These are phyloP conservation scores for Molorchus minor DNA, from an alignment of 2,888 invertebrate species.

Conservation along the genomic window DNA sequence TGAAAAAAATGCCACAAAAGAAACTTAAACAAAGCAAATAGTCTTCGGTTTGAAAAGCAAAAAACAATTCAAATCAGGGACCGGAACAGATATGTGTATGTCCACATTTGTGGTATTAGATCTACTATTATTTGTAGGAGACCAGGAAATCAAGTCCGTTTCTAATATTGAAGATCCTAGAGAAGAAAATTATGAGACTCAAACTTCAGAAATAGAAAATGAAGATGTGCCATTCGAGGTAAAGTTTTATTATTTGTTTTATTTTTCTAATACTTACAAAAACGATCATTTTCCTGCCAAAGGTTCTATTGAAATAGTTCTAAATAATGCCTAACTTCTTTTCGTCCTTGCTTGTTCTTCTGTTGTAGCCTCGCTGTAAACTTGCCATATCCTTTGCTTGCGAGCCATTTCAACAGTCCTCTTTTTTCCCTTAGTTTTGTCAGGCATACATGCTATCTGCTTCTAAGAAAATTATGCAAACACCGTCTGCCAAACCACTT, in stretches of 20 bases:
- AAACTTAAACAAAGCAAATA: neutral
- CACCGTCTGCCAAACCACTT: constrained; percentile 26
- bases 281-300: neutral
- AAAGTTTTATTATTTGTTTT: neutral
- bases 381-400: neutral
- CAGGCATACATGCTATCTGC: constrained; percentile 17
- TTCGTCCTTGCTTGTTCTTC: constrained; percentile 5
- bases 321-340: constrained; percentile 8
- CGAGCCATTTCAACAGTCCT: constrained; percentile 7
- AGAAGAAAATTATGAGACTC: neutral
- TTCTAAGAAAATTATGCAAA: constrained; percentile 31
- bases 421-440: constrained; percentile 1
- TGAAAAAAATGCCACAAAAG: neutral
- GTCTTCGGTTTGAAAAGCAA: neutral
- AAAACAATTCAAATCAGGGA: neutral
- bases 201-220: neutral
- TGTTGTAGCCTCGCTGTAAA: constrained; percentile 12
- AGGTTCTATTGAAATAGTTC: neutral
- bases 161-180: neutral
- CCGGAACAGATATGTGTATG: neutral
- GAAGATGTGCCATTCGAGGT: neutral
- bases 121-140: neutral
- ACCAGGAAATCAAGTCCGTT: neutral
- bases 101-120: neutral
- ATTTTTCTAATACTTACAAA: too few species aligned